Percentiles rank a stretch among this genome's conserved stretches.
phyloP scores from a whole-genome alignment of 2,797 vertebrate genomes.

The Danio aesculapii region DNA sequence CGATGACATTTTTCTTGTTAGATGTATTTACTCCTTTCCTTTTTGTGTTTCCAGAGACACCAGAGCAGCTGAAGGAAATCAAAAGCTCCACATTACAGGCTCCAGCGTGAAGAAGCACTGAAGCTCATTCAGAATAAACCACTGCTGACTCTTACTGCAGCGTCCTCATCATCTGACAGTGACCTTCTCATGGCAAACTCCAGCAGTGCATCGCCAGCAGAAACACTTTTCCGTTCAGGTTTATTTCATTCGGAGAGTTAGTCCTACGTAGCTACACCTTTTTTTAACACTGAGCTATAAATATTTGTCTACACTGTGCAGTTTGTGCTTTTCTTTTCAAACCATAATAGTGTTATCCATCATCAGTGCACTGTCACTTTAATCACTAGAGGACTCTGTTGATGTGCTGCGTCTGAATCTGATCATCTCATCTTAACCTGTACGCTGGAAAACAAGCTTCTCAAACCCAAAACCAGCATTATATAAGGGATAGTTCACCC shows the following conservation, averaged over 20 bases:
- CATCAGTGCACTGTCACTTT: conserved; percentile 5
- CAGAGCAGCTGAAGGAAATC: conserved; percentile 57
- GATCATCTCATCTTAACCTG: neutral
- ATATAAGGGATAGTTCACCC: too few species aligned
- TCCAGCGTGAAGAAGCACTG: conserved; percentile 75
- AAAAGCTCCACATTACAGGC: conserved; percentile 72
- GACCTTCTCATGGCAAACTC: neutral
- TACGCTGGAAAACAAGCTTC: neutral
- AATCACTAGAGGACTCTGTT: neutral
- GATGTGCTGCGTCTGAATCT: neutral
- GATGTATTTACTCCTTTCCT: neutral
- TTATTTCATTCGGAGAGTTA: neutral
- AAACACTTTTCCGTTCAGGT: neutral
- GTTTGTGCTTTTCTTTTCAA: neutral
- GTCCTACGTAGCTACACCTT: neutral
- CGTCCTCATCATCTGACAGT: conserved; percentile 6
- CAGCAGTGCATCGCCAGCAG: neutral
- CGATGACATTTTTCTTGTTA: neutral
- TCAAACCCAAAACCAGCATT: too few species aligned
- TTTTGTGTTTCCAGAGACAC: conserved; percentile 73
- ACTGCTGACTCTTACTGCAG: conserved; percentile 50
- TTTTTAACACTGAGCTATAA: too few species aligned
- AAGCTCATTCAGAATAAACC: conserved; percentile 73
- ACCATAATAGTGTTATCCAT: neutral
- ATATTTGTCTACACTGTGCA: too few species aligned